Evolutionary conservation across 2,888 invertebrate genomes (phyloP).

Genomic region (Calliscelio sp.): DNA sequence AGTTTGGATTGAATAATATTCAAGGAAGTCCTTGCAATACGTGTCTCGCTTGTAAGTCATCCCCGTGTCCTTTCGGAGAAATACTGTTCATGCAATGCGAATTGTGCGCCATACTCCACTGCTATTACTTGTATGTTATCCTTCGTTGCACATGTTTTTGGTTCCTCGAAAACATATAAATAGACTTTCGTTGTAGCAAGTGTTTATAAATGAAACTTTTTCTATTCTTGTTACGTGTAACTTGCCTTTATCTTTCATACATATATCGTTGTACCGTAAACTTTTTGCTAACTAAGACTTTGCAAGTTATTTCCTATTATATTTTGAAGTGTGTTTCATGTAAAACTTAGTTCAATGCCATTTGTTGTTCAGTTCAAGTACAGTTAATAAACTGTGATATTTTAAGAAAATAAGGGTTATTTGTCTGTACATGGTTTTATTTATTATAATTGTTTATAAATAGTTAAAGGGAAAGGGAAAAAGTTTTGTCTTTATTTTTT

Average conservation of each 20-base stretch:
- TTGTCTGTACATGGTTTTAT: no score
- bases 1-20: conserved; percentile 17
- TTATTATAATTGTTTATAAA: no score
- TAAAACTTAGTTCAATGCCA: not conserved
- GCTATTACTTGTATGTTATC: conserved; percentile 26
- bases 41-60: no score
- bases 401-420: no score
- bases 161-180: conserved; percentile 14
- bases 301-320: conserved; percentile 10
- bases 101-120: no score
- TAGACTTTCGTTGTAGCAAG: conserved; percentile 19
- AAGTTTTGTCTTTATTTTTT: no score
- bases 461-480: no score
- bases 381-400: no score
- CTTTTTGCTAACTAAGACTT: conserved; percentile 4
- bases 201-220: conserved; percentile 41
- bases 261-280: conserved; percentile 13
- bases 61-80: no score
- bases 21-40: conserved; percentile 23
- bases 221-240: conserved; percentile 33
- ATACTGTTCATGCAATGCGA: no score
- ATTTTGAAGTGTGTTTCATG: not conserved
- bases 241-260: conserved; percentile 20
- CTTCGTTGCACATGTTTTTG: conserved; percentile 3
- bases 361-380: no score